Percentiles rank a stretch among this genome's conserved stretches.
Conservation (phyloP, 2,888 invertebrate species). For the Unio pictorum region DNA sequence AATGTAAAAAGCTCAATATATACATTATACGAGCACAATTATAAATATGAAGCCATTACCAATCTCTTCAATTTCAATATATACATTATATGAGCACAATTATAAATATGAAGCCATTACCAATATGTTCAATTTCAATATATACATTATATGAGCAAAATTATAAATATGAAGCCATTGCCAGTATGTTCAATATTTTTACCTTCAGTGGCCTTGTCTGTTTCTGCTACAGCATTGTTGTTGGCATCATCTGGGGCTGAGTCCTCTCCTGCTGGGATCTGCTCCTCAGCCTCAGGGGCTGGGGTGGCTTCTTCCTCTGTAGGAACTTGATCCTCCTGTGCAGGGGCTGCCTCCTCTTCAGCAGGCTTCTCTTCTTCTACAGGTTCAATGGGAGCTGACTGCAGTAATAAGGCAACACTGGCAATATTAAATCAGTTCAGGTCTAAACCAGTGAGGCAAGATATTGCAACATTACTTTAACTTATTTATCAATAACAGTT, state of each 20-base stretch:
- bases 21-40: too few species aligned
- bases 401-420: neutral
- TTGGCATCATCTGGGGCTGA: constrained; percentile 9
- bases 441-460: too few species aligned
- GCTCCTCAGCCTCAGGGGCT: constrained; percentile 18
- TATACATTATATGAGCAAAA: too few species aligned
- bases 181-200: neutral
- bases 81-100: too few species aligned
- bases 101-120: too few species aligned
- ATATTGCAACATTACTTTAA: too few species aligned
- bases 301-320: constrained; percentile 25
- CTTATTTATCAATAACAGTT: too few species aligned
- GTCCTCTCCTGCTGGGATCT: constrained; percentile 7
- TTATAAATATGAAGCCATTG: too few species aligned
- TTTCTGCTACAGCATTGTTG: constrained; percentile 7
- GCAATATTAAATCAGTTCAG: too few species aligned
- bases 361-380: constrained; percentile 18
- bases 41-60: too few species aligned
- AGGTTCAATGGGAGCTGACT: neutral
- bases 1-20: neutral
- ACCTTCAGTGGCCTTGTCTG: neutral
- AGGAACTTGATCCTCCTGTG: constrained; percentile 24
- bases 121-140: too few species aligned
- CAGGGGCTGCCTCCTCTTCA: constrained; percentile 20
- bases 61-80: too few species aligned